Evolutionary conservation across 2,797 vertebrate genomes (phyloP).

Genomic region (Tragelaphus eurycerus): DNA sequence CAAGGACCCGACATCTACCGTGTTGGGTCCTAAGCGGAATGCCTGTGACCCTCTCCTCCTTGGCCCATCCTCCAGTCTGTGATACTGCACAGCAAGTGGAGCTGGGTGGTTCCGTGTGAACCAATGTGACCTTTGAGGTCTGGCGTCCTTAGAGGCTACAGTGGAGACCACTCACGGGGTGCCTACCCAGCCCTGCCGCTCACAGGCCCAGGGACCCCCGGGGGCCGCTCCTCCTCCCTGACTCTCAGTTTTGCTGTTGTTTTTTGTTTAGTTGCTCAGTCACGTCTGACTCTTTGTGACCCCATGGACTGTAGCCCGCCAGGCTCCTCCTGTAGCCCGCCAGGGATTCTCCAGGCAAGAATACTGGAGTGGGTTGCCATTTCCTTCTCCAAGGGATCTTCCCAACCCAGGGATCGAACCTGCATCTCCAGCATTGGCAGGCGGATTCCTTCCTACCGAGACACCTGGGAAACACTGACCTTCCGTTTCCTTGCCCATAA

Average conservation of each 20-base stretch:
- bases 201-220: not conserved
- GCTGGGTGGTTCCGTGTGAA: not conserved
- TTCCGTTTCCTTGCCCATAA: not conserved
- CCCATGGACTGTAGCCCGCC: not conserved
- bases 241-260: not conserved
- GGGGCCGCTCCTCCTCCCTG: not conserved
- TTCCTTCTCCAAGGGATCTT: not conserved
- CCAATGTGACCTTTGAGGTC: not conserved
- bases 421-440: rapidly evolving
- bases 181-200: rapidly evolving
- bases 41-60: not conserved
- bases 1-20: not conserved
- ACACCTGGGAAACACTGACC: not conserved
- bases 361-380: not conserved
- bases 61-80: rapidly evolving
- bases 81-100: not conserved
- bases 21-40: not conserved
- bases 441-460: not conserved
- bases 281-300: not conserved
- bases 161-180: not conserved
- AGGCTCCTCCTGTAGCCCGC: not conserved
- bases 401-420: not conserved
- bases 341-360: not conserved
- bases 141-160: too few species aligned
- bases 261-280: not conserved